Conservation (phyloP, 2,888 invertebrate genomes). For the Caenorhabditis sp. region DNA sequence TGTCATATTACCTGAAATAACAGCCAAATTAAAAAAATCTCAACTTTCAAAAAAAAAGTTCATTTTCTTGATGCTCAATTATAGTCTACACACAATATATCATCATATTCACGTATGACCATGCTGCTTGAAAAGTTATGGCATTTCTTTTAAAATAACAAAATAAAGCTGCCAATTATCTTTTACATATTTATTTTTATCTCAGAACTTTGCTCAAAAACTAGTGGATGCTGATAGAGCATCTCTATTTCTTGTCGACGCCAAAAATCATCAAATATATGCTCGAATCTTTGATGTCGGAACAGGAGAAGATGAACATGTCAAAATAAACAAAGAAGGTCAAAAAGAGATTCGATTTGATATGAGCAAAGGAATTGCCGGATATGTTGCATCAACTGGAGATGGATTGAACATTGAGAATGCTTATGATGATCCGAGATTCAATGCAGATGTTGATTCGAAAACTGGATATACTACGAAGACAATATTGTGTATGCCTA, state of each 20-base stretch:
- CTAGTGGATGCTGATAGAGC: conserved; percentile 85
- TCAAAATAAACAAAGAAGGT: conserved; percentile 53
- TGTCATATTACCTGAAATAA: too few species aligned
- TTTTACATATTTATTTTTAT: neutral
- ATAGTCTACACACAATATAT: too few species aligned
- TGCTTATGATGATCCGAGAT: conserved; percentile 78
- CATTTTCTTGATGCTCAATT: too few species aligned
- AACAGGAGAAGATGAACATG: conserved; percentile 55
- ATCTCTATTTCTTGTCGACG: conserved; percentile 83
- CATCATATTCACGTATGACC: too few species aligned
- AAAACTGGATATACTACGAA: conserved; percentile 77
- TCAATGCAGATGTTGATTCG: conserved; percentile 73
- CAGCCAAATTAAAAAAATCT: too few species aligned
- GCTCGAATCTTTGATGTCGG: conserved; percentile 82
- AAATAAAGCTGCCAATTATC: too few species aligned
- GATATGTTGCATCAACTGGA: conserved; percentile 83
- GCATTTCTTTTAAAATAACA: too few species aligned
- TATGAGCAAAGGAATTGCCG: conserved; percentile 83
- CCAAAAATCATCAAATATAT: conserved; percentile 80
- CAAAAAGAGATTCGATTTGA: conserved; percentile 76
- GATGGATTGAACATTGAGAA: conserved; percentile 84
- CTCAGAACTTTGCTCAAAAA: conserved; percentile 80
- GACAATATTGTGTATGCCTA: conserved; percentile 86
- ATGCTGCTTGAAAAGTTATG: too few species aligned
- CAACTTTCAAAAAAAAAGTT: too few species aligned